Conservation (phyloP, 1,140 invertebrate species). For the Oedothorax gibbosus region DNA sequence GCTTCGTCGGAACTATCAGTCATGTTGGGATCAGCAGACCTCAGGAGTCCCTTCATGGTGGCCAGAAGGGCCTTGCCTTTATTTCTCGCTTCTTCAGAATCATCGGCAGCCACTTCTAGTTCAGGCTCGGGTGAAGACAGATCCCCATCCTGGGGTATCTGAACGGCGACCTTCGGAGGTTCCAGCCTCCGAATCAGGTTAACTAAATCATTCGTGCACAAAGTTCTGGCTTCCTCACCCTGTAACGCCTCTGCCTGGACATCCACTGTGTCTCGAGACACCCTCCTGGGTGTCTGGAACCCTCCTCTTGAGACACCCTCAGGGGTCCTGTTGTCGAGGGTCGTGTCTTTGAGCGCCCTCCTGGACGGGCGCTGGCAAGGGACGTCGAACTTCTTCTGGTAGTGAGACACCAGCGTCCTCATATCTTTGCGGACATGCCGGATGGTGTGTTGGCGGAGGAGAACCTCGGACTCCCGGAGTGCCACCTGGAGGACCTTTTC, state of each 20-base stretch:
- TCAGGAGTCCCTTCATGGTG: background rate
- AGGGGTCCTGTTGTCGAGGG: too few species aligned
- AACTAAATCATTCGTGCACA: conserved; percentile 73
- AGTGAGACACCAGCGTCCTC: conserved; percentile 78
- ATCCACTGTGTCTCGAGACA: conserved; percentile 50
- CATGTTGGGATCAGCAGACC: conserved; percentile 25
- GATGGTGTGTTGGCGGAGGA: background rate
- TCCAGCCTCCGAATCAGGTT: conserved; percentile 73
- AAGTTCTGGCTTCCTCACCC: conserved; percentile 69
- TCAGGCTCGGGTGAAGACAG: background rate
- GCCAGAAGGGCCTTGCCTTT: conserved; percentile 3
- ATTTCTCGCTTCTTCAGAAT: conserved; percentile 28
- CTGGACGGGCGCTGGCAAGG: conserved; percentile 45
- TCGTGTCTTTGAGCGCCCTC: background rate
- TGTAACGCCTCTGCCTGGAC: conserved; percentile 68
- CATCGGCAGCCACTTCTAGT: conserved; percentile 13
- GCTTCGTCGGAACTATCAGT: conserved; percentile 48
- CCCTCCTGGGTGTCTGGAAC: too few species aligned
- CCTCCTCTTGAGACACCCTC: too few species aligned
- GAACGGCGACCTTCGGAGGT: conserved; percentile 45
- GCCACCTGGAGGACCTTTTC: background rate
- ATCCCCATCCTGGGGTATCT: too few species aligned
- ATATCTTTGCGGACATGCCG: conserved; percentile 80
- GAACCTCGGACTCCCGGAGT: conserved; percentile 4
- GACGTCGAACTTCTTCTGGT: conserved; percentile 71